Base-by-base conservation (phyloP, 2,797 vertebrate species). In the Dermochelys coriacea region DNA sequence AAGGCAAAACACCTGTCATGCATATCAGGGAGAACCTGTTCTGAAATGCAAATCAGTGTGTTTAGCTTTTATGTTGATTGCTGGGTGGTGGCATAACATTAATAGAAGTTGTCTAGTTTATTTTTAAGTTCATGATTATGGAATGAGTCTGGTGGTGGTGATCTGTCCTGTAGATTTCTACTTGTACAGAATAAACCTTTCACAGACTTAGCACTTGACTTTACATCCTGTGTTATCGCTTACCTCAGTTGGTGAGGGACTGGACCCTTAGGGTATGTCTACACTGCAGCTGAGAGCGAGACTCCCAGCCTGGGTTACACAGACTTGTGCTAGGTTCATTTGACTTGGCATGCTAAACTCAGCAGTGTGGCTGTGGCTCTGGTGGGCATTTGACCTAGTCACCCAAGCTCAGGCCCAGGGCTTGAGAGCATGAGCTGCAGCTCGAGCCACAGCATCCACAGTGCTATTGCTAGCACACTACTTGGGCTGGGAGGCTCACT, bases 71-170 rank as follows among this genome's bases (percentile, higher is more conserved):
- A 12, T 31, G 64, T 25, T 25, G 89, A 34, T 45, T 87, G 29
- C 87, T 61, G 84, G 27, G 27, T 87, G 27, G 57, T 89, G 84
- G 87, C 87, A 59, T 86, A 90, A 93, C 64, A 68, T 59, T 4
- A 50, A 81, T 71, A 49, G 41, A 23, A 86, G 12, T 88, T 84
- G 93, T 93, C 94, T 96, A 74, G 54, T 96, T 83, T 77, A 55
- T 59, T 23, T 95, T 86, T 45, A 61, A 84, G 82, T 49, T 85
- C 1, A 0, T 85, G 90, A 81, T 94, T 92, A 51, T 50, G 80
- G 64, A 57, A 61, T 37, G 52, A 37, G 12, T 75, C 93, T 78
- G 50, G 68, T 21, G 5, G n/a, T 75, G 25, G 23, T 71, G 34
- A 5, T 8, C 64, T 93, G 79, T 88, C 71, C 71, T 71, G 19